Evolutionary conservation across 1,140 invertebrate species (phyloP), one percentile per base, ranked within the genome.

Genomic region (Cydia strobilella): DNA sequence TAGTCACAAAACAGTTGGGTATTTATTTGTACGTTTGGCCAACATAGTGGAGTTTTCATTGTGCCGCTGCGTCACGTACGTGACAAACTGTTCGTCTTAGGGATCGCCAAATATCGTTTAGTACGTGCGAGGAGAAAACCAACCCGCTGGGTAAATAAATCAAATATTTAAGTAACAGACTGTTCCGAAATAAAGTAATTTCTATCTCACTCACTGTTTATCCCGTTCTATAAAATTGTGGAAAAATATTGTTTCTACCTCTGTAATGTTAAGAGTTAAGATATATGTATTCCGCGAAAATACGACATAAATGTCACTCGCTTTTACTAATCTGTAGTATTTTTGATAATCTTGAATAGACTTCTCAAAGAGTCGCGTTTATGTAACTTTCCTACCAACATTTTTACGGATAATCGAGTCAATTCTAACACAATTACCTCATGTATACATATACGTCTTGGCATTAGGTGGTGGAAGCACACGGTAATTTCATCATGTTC

Each of bases 21-120:
- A 90, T 90, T 90, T 92, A 92, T 91, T 88, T 90, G 86, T 86
- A 78, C 82, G 84, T 88, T 90, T 89, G 83, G 84, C 81, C 85
- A 86, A 91, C 81, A 80, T 78, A 87, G 85, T 90, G 82, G 85
- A 90, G 88, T 89, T 91, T 89, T 87, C 85, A 92, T 89, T 92
- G 86, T 84, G 89, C 83, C 87, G 83, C 83, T 82, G 79, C 82
- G 85, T 90, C 90, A 92, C 90, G 90, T 91, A 89, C 90, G 90
- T 92, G 90, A 92, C 90, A 91, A 90, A 91, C 90, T 82, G 83
- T 80, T 90, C 90, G 90, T 93, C 90, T 91, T 90, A 90, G 90
- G 89, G 90, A 93, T 93, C 89, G 90, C 90, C 90, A 93, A 93
- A 93, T 93, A 93, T 91, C 90, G 90, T 91, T 91, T 93, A 93